Evolutionary conservation across 2,113 vertebrate genomes (phyloP).

Genomic region (Chloropsis hardwickii): DNA sequence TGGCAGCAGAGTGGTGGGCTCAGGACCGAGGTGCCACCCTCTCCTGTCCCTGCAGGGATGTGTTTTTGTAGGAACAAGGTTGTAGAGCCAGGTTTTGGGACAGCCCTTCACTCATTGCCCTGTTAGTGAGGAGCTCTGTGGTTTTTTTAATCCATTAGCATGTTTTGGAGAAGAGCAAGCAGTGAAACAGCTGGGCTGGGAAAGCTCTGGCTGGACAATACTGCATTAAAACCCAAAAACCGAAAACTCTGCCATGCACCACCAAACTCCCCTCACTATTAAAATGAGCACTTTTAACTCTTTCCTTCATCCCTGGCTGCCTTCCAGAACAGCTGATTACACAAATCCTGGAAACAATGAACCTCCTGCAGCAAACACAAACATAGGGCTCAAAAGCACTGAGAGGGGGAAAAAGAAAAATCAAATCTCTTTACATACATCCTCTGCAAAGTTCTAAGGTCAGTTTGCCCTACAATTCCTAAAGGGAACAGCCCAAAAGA

Average conservation of each 20-base stretch:
- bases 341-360: not conserved
- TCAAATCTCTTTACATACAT: not conserved
- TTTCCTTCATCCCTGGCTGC: not conserved
- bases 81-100: not conserved
- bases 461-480: not conserved
- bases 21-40: too few species aligned
- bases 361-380: not conserved
- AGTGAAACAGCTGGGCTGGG: not conserved
- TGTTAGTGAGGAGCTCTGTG: not conserved
- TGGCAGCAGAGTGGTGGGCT: not conserved
- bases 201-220: not conserved
- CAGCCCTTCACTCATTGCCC: not conserved
- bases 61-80: accelerated
- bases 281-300: not conserved
- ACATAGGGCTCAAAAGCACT: not conserved
- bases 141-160: not conserved
- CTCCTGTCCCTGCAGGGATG: not conserved
- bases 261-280: not conserved
- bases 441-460: not conserved
- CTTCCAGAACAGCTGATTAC: not conserved
- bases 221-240: not conserved
- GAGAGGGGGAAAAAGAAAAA: not conserved
- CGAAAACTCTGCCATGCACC: not conserved
- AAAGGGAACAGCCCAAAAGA: not conserved
- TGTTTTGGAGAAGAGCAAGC: not conserved